Conservation (phyloP, 2,888 invertebrate genomes). For the Eubasilissa splendida region DNA sequence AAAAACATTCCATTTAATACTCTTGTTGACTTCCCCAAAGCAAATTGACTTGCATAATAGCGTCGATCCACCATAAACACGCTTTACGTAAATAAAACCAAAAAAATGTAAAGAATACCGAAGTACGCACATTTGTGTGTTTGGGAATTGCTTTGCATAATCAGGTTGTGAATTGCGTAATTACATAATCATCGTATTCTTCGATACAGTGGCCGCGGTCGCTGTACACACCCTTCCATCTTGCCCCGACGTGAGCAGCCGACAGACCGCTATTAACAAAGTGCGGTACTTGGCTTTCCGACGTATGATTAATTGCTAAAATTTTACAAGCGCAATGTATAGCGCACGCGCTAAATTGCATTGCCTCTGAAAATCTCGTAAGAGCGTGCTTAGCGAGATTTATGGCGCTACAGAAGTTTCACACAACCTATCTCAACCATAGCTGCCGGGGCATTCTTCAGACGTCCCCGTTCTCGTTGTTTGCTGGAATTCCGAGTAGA, state of each 20-base stretch:
- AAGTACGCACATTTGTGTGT: no score
- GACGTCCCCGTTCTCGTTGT: slow-evolving; percentile 33
- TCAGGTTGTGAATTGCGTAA: slow-evolving; percentile 1
- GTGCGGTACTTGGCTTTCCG: no score
- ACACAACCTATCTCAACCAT: slow-evolving; percentile 39
- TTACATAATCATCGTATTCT: neutral
- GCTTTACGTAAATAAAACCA: no score
- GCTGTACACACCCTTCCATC: no score
- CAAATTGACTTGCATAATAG: no score
- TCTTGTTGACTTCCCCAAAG: no score
- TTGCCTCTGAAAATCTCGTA: slow-evolving; percentile 46
- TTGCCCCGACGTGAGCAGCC: no score
- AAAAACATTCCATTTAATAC: no score
- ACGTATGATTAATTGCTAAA: slow-evolving; percentile 52
- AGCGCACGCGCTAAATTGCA: slow-evolving; percentile 53
- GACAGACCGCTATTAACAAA: no score
- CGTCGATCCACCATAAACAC: no score
- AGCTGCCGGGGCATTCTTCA: slow-evolving; percentile 51
- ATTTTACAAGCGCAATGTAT: slow-evolving; percentile 43
- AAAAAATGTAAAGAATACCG: no score
- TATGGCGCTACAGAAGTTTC: slow-evolving; percentile 44
- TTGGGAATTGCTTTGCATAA: neutral
- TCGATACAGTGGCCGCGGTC: neutral
- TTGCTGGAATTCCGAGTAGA: slow-evolving; percentile 3
- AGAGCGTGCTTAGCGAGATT: slow-evolving; percentile 49